Conservation (phyloP, 1,140 invertebrate species). For the Caerostris darwini region DNA sequence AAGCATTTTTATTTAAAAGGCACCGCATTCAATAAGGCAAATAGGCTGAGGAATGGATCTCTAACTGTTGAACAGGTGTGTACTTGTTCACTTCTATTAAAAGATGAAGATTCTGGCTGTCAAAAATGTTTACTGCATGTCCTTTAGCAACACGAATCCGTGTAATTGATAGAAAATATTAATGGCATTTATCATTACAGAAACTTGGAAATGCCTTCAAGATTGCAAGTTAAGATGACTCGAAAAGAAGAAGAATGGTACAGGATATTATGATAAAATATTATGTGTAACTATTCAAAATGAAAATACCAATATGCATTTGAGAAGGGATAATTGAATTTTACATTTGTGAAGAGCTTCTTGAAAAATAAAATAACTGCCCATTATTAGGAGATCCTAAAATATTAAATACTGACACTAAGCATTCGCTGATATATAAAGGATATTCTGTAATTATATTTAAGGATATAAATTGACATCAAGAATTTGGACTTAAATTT, state of each 20-base stretch:
- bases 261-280: background rate
- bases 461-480: too few relatives aligned
- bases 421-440: too few relatives aligned
- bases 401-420: too few relatives aligned
- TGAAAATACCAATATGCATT: too few relatives aligned
- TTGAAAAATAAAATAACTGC: too few relatives aligned
- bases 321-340: too few relatives aligned
- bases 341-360: too few relatives aligned
- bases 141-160: background rate
- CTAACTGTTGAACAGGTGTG: background rate
- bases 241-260: background rate
- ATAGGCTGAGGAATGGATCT: background rate
- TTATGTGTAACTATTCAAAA: too few relatives aligned
- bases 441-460: too few relatives aligned
- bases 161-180: conserved; percentile 17
- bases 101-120: background rate
- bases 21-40: background rate
- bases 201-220: background rate
- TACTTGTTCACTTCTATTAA: background rate
- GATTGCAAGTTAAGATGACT: background rate
- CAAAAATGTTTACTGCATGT: background rate
- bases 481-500: background rate
- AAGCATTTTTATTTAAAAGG: background rate
- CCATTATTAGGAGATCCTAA: too few relatives aligned
- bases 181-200: conserved; percentile 36